Evolutionary conservation across 2,888 invertebrate species (phyloP).

Genomic region (Dryocosmus kuriphilus): DNA sequence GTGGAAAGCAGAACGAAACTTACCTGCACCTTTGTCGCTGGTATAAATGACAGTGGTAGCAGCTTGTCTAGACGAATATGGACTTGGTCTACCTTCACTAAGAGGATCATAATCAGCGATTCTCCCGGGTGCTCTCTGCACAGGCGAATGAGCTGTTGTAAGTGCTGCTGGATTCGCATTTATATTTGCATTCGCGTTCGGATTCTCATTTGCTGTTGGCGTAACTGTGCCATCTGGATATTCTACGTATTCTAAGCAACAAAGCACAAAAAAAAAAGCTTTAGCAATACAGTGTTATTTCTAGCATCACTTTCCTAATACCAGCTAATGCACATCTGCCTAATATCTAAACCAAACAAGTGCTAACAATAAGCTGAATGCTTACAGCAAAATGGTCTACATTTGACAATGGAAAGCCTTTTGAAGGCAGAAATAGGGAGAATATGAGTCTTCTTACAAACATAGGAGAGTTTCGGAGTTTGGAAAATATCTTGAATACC

Average conservation of each 20-base stretch:
- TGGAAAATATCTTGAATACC: too few species aligned
- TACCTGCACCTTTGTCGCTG: constrained; percentile 85
- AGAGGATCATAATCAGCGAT: constrained; percentile 91
- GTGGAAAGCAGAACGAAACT: constrained; percentile 58
- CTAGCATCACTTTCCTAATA: not conserved
- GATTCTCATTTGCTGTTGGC: constrained; percentile 65
- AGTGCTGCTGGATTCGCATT: constrained; percentile 60
- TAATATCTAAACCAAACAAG: not conserved
- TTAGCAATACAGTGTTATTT: constrained; percentile 12
- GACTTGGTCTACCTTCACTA: constrained; percentile 84
- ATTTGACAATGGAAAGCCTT: not conserved
- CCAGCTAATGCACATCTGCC: not conserved
- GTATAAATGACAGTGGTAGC: constrained; percentile 93
- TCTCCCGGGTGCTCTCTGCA: constrained; percentile 82
- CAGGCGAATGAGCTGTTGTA: constrained; percentile 65
- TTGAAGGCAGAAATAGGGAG: not conserved
- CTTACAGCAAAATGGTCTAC: not conserved
- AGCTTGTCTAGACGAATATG: constrained; percentile 86
- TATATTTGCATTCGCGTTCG: constrained; percentile 58
- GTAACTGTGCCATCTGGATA: constrained; percentile 75
- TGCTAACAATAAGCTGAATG: not conserved
- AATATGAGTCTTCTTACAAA: not conserved
- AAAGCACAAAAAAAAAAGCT: constrained; percentile 46
- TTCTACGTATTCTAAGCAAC: constrained; percentile 74
- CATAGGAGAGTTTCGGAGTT: not conserved